Percentiles rank a stretch among this genome's conserved stretches.
phyloP scores from a whole-genome alignment of 92 coral and sea anemone genomes.

The Siderastrea siderea region DNA sequence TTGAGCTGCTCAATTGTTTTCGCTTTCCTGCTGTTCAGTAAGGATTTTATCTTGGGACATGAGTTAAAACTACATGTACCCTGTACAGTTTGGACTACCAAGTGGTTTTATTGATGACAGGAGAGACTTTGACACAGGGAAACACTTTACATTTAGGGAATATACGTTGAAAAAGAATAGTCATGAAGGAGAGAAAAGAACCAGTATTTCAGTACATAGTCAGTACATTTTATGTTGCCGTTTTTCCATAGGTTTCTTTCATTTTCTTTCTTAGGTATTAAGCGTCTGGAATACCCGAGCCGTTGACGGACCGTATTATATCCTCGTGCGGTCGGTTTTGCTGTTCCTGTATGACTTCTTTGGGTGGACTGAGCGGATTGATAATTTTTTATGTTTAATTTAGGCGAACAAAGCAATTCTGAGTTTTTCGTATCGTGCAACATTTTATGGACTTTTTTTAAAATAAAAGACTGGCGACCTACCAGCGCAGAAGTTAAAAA shows the following conservation, averaged over 20 bases:
- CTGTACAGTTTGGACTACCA: no score
- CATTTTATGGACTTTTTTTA: constrained; percentile 9
- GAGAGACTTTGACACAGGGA: not conserved
- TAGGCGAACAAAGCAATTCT: not conserved
- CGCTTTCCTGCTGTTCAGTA: no score
- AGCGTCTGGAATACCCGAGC: constrained; percentile 66
- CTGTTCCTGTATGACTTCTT: constrained; percentile 32
- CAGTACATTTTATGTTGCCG: constrained; percentile 25
- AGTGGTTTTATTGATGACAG: not conserved
- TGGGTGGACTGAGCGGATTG: constrained; percentile 27
- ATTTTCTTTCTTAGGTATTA: constrained; percentile 84
- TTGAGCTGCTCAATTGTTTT: no score
- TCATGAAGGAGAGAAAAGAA: not conserved
- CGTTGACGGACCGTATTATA: constrained; percentile 40
- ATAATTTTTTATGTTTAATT: constrained; percentile 17
- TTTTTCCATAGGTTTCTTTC: constrained; percentile 55
- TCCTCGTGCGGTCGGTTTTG: constrained; percentile 63
- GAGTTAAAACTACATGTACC: no score
- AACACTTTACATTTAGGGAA: not conserved
- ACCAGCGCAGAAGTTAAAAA: not conserved
- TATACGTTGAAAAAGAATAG: not conserved
- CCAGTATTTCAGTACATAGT: not conserved
- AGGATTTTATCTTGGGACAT: no score
- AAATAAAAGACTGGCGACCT: no score
- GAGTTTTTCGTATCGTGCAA: not conserved